Conservation (phyloP, 2,113 vertebrate species). For the Gopherus flavomarginatus region DNA sequence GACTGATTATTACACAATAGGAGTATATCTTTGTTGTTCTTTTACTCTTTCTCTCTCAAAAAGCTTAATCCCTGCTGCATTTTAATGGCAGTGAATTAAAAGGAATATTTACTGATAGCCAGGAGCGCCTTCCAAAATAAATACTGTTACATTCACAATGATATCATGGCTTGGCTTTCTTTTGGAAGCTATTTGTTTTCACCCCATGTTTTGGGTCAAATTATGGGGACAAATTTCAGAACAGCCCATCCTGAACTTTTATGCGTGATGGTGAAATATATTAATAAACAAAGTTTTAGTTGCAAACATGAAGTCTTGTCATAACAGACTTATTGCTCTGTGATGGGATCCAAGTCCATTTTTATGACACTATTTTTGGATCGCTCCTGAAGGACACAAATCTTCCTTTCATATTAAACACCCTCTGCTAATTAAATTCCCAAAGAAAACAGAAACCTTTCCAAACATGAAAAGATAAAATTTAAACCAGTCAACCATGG, state of each 20-base stretch:
- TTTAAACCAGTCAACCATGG: conserved; percentile 72
- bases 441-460: conserved; percentile 74
- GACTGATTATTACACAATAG: conserved; percentile 84
- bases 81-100: conserved; percentile 65
- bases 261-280: conserved; percentile 53
- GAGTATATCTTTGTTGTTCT: conserved; percentile 77
- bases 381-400: conserved; percentile 68
- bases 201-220: not conserved
- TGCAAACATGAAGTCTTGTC: conserved; percentile 56
- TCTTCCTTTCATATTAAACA: conserved; percentile 76
- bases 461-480: conserved; percentile 71
- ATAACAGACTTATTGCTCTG: conserved; percentile 58
- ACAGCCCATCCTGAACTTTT: conserved; percentile 60
- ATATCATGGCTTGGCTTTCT: conserved; percentile 49
- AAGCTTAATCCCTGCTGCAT: conserved; percentile 69
- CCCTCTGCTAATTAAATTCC: conserved; percentile 75
- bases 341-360: conserved; percentile 65
- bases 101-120: conserved; percentile 63
- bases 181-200: conserved; percentile 9
- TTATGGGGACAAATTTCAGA: conserved; percentile 68
- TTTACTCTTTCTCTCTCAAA: conserved; percentile 44
- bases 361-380: conserved; percentile 74
- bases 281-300: conserved; percentile 58
- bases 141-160: conserved; percentile 30
- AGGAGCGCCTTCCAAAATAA: conserved; percentile 66